Evolutionary conservation across 2,797 vertebrate genomes (phyloP), one percentile per base, ranked within the genome.

Genomic region (Lutjanus argentimaculatus): DNA sequence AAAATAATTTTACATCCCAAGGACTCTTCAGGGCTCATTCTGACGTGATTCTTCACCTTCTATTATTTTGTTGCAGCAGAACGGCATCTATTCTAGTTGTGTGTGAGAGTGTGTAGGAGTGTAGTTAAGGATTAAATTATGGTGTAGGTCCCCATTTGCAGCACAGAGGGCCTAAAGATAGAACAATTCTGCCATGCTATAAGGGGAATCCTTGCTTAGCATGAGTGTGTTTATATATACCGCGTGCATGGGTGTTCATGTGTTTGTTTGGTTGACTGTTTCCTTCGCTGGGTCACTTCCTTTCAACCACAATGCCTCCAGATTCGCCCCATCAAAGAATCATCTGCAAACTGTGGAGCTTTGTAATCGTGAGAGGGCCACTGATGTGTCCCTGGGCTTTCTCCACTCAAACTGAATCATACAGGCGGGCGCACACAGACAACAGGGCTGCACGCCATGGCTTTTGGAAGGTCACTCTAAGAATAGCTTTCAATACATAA

Each of bases 401-500:
- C 86, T 89, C 66, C 86, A 91, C 93, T 93, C 87, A 89, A 78
- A 83, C 79, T 86, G 79, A 88, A 93, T 95, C 94, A 95, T 87
- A 92, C 93, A 90, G 90, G 83, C 86, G 79, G 84, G 40, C 90
- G 90, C 92, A 93, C 93, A 93, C 84, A 91, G 87, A 95, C 91
- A 95, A 94, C 81, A 80, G 88, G 52, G 83, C 87, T 63, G 85
- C 85, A 85, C 72, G 87, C 80, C 87, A 83, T 61, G 59, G 89
- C 92, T 92, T 90, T 88, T 72, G 89, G 89, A 95, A 93, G 94
- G 94, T 95, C 95, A 94, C 84, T 89, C 93, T 85, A 91, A 93
- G 92, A 95, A 95, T 95, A 95, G 91, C 85, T 84, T 88, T 87
- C 64, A 72, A 82, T 86, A 82, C 64, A 57, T 83, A 79, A 67